Base-by-base conservation (phyloP, 2,888 invertebrate genomes). In the Spilarctia lutea region DNA sequence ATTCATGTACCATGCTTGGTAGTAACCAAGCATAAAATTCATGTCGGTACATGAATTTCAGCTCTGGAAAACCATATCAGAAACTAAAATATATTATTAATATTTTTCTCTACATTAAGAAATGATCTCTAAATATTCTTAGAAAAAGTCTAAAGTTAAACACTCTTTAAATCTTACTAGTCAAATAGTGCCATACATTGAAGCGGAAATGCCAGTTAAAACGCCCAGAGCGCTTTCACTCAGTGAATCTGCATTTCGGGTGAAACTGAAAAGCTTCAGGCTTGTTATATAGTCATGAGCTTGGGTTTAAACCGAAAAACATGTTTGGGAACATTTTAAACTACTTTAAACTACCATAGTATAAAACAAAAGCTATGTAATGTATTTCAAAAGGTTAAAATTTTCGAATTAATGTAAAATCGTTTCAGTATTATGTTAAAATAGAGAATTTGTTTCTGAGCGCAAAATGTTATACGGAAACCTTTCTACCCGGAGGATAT, bases 231-330 rank as follows among this genome's bases (percentile, higher is more conserved):
- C 79, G 35, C 69, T 73, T 75, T 60, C 72, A 74, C 84, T 78
- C 75, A 75, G 60, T n/a, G 24, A n/a, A 56, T 39, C 35, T 77
- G 73, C 76, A 76, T 81, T 82, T 76, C 73, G 75, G 66, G 74
- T 76, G 71, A 78, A 79, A 76, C 82, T 79, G 74, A 76, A 84
- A 79, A 82, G 72, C 72, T 74, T 74, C 74, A 79, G 75, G 72
- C 75, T 72, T 75, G 60, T 76, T 79, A 82, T 75, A 79, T 69
- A 81, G 68, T 82, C 77, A 82, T 81, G 84, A 79, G 75, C 70
- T 30, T 33, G 68, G 69, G 72, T 77, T 68, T 75, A 77, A 77
- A 39, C 35, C 13, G 3, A 66, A 45, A 68, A 45, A 67, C 18
- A 45, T 67, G 20, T 67, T 42, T 67, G 7, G 27, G 16, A 42